These are phyloP conservation scores for Parnassius apollo DNA, from an alignment of 2,888 invertebrate species.

Conservation along the genomic window DNA sequence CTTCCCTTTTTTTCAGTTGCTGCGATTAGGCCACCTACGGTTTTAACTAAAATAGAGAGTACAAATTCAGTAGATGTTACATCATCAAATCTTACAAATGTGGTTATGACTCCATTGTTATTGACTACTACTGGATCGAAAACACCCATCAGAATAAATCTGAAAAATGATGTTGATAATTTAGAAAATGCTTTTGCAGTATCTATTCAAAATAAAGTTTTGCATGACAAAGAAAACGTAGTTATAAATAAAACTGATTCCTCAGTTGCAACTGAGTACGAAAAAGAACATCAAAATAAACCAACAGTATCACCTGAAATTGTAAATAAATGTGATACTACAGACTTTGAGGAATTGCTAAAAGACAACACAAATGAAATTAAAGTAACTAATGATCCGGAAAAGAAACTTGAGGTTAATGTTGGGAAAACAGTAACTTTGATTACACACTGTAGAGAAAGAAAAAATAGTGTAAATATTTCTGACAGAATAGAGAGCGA, in stretches of 20 bases:
- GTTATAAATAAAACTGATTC: conserved; percentile 14
- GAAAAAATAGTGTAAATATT: conserved; percentile 34
- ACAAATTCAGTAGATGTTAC: conserved; percentile 50
- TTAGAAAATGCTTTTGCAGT: conserved; percentile 34
- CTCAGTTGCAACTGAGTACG: conserved; percentile 13
- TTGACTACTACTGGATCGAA: conserved; percentile 52
- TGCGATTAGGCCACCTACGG: conserved; percentile 57
- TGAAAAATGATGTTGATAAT: conserved; percentile 50
- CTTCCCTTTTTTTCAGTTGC: conserved; percentile 67
- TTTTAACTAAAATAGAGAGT: conserved; percentile 58
- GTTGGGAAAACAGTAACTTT: conserved; percentile 62
- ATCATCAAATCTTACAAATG: conserved; percentile 56
- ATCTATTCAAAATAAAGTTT: conserved; percentile 25
- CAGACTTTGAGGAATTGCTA: conserved; percentile 75
- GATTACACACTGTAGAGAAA: conserved; percentile 44
- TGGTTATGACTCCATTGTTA: conserved; percentile 62
- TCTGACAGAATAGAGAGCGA: conserved; percentile 31
- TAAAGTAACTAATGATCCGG: conserved; percentile 66
- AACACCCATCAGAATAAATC: conserved; percentile 48
- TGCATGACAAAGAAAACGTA: conserved; percentile 27
- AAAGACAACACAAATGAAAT: conserved; percentile 77
- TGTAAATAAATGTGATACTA: conserved; percentile 66
- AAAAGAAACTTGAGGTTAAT: conserved; percentile 68
- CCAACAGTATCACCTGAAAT: conserved; percentile 37
- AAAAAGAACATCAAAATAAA: conserved; percentile 35